Base-by-base conservation (phyloP, 1,140 invertebrate species). In the Conus ventricosus region DNA sequence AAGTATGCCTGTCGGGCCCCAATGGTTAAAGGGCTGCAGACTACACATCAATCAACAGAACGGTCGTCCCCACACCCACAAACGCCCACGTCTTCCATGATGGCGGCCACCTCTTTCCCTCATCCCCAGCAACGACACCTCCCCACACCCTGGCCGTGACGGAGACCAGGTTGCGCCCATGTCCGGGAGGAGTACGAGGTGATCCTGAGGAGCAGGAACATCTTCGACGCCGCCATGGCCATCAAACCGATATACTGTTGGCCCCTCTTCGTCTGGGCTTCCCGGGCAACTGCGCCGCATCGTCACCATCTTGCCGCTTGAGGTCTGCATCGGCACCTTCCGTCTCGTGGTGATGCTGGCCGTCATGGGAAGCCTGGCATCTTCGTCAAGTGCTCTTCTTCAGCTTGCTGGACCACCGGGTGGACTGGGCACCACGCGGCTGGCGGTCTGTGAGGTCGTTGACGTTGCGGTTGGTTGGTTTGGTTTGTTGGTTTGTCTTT, bases 201-300 rank as follows among this genome's bases (percentile, higher is more conserved):
- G 57, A 25, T 13, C 23, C 53, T 53, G 57, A 67, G 76, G 15
- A 60, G n/a, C 13, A 23, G 23, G 20, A 57, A n/a, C 11, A 51
- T 84, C 67, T 88, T 88, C 25, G 53, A 84, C 63, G 55, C 63
- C 63, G 87, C 60, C 20, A n/a, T 55, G 75, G 53, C 25, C 51
- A 91, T 93, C 55, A 92, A 92, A 93, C 87, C 90, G 88, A 3
- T 90, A 92, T 93, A 92, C 83, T 86, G 91, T 17, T 92, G 92
- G 86, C 55, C 91, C 15, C 87, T 93, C 0, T 89, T 89, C 84
- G 90, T 75, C 82, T 93, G 10, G 88, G 88, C 39, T 87, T 89
- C 57, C 91, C 92, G 8, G 92, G 92, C 39, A 93, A 91, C 67
- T 39, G 91, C 10, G 92, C 92, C 5, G 90, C 11, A 81, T 93